Conservation (phyloP, 2,888 invertebrate species). For the Thalpophila matura region DNA sequence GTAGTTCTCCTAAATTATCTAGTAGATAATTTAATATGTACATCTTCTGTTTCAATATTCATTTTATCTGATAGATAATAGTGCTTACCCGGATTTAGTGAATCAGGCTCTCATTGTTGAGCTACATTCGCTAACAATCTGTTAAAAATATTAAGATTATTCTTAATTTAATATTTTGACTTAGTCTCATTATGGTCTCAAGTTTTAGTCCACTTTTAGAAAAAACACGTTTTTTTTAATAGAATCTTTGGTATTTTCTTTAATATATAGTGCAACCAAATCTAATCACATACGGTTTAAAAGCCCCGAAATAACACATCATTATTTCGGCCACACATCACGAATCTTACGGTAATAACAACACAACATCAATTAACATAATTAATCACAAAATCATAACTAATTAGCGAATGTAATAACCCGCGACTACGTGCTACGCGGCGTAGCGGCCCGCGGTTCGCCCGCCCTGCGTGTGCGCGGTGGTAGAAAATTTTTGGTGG, state of each 20-base stretch:
- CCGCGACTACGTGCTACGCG: conserved; percentile 55
- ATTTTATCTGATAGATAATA: no score
- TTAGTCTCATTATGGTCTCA: not conserved
- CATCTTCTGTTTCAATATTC: no score
- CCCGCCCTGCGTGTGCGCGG: conserved; percentile 73
- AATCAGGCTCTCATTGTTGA: no score
- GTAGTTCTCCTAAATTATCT: no score
- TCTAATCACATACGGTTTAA: conserved; percentile 4
- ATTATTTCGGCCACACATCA: conserved; percentile 52
- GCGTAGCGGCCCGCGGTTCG: conserved; percentile 79
- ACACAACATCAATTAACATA: conserved; percentile 62
- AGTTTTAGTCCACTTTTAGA: not conserved
- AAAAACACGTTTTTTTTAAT: not conserved
- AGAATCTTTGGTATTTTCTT: not conserved
- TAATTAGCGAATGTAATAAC: conserved; percentile 63
- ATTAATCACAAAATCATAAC: conserved; percentile 58
- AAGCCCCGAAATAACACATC: conserved; percentile 27
- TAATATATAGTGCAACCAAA: not conserved
- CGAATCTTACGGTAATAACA: conserved; percentile 58
- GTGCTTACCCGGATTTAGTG: no score
- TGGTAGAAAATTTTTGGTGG: conserved; percentile 89
- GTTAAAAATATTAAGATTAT: no score
- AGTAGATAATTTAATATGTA: no score
- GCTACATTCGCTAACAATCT: no score
- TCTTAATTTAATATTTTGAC: not conserved